A percentile compares a stretch with the other conserved stretches of the same genome.
Conservation (phyloP, 2,888 invertebrate species). For the Rhabditoides inermis region DNA sequence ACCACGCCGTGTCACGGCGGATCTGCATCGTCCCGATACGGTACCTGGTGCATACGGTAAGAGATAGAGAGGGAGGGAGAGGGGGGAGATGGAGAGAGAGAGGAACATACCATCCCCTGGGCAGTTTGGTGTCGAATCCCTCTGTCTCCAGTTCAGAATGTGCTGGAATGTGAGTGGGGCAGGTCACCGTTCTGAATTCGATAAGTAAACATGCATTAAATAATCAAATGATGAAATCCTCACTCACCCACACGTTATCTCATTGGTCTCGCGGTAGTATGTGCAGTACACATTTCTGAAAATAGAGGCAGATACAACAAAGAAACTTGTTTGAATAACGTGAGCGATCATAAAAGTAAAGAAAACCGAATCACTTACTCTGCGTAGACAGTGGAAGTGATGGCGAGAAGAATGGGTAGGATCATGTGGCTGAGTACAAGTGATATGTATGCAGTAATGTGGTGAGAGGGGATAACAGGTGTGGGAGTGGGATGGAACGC, state of each 20-base stretch:
- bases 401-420: too few species aligned
- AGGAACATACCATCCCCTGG: slow-evolving; percentile 37
- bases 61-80: neutral
- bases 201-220: neutral
- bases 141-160: slow-evolving; percentile 36
- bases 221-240: neutral
- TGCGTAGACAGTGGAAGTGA: too few species aligned
- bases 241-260: slow-evolving; percentile 49
- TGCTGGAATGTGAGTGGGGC: slow-evolving; percentile 41
- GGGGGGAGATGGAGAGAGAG: neutral
- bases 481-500: too few species aligned
- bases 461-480: too few species aligned
- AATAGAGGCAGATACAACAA: too few species aligned
- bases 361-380: too few species aligned
- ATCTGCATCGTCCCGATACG: slow-evolving; percentile 48
- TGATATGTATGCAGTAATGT: too few species aligned
- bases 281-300: slow-evolving; percentile 49
- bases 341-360: too few species aligned
- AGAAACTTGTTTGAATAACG: too few species aligned
- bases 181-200: slow-evolving; percentile 42
- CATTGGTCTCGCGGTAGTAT: slow-evolving; percentile 48
- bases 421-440: too few species aligned
- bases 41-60: slow-evolving; percentile 19
- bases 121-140: slow-evolving; percentile 45
- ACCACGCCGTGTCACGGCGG: slow-evolving; percentile 46